Conservation (phyloP, 2,888 invertebrate genomes). For the Smittia sp. region DNA sequence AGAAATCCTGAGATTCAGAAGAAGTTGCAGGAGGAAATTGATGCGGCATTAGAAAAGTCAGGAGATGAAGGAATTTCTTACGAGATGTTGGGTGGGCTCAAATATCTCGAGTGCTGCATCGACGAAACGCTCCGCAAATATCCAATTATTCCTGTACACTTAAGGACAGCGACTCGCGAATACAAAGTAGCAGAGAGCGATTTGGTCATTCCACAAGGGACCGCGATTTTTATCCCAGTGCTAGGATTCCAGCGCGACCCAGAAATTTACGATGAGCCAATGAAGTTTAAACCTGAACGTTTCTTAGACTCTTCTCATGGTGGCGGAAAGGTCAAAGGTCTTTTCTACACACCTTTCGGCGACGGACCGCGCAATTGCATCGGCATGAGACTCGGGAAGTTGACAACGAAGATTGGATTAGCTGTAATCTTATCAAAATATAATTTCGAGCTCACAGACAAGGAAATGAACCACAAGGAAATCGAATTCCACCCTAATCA, state of each 20-base stretch:
- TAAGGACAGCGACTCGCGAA: neutral
- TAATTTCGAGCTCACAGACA: slow-evolving; percentile 11
- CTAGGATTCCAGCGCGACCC: slow-evolving; percentile 28
- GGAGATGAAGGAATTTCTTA: slow-evolving; percentile 42
- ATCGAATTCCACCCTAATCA: slow-evolving; percentile 9
- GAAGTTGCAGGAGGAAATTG: slow-evolving; percentile 43
- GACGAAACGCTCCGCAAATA: slow-evolving; percentile 43
- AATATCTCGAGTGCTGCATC: slow-evolving; percentile 43
- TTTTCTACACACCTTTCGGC: slow-evolving; percentile 15
- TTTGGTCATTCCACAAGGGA: slow-evolving; percentile 30
- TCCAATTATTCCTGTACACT: slow-evolving; percentile 30
- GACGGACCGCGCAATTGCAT: slow-evolving; percentile 33
- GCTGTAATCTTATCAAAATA: slow-evolving; percentile 1
- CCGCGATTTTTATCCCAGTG: slow-evolving; percentile 37
- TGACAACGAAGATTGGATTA: neutral
- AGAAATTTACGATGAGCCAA: slow-evolving; percentile 22
- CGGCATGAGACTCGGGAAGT: slow-evolving; percentile 20
- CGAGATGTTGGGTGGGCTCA: slow-evolving; percentile 43
- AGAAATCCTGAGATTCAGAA: slow-evolving; percentile 42
- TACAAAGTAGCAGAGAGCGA: neutral
- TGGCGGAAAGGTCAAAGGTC: slow-evolving; percentile 43
- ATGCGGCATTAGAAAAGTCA: slow-evolving; percentile 42
- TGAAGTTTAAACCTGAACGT: slow-evolving; percentile 27
- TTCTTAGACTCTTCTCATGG: slow-evolving; percentile 36
- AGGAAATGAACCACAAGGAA: neutral